Evolutionary conservation across 2,113 vertebrate species (phyloP).

Genomic region (Melanocharis versteri): DNA sequence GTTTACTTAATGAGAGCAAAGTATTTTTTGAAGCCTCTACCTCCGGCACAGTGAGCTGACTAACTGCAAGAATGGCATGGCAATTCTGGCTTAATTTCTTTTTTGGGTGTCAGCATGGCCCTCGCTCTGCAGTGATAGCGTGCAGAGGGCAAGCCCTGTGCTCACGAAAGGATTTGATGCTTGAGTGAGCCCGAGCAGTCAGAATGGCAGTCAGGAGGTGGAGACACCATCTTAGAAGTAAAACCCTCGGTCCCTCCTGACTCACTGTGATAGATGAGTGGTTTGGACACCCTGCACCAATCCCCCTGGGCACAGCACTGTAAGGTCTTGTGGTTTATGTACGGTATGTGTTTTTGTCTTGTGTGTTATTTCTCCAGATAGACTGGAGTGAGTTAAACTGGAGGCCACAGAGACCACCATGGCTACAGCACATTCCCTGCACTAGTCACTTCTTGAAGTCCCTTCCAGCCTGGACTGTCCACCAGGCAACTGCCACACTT

Average conservation of each 20-base stretch:
- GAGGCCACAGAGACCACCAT: not conserved
- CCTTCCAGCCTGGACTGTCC: not conserved
- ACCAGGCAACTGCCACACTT: not conserved
- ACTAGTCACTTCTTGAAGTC: not conserved
- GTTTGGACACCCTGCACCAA: not conserved
- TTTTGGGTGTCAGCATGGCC: not conserved
- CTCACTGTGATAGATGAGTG: not conserved
- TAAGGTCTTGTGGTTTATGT: not conserved
- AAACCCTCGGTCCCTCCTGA: not conserved
- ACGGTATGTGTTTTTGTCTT: not conserved
- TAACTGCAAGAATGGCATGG: not conserved
- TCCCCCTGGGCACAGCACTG: not conserved
- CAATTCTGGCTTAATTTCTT: not conserved
- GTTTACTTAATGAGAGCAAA: not conserved
- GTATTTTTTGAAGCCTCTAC: not conserved
- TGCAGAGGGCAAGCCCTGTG: not conserved
- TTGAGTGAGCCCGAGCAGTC: not conserved
- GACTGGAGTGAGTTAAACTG: not conserved
- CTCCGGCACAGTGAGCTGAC: not conserved
- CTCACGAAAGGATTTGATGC: constrained; percentile 35
- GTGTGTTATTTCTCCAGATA: not conserved
- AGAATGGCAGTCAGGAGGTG: not conserved
- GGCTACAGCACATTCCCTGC: not conserved
- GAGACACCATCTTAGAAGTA: constrained; percentile 1
- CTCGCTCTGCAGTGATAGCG: not conserved